Evolutionary conservation across 2,113 vertebrate species (phyloP).

Genomic region (Phaethornis superciliosus): DNA sequence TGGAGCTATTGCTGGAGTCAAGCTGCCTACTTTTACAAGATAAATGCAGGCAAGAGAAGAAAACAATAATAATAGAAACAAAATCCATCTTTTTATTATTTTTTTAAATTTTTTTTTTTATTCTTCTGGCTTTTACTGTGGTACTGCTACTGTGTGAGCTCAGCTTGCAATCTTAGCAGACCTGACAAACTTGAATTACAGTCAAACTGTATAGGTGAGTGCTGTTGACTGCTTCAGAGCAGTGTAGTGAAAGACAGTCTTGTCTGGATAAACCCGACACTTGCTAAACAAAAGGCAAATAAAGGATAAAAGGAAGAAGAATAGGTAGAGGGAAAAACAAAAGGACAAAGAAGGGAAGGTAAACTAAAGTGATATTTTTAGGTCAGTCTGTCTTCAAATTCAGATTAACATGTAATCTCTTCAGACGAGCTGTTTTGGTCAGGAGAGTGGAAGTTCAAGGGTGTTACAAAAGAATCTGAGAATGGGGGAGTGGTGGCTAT

Average conservation of each 20-base stretch:
- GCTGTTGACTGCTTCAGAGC: not conserved
- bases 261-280: not conserved
- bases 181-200: not conserved
- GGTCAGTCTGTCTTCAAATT: not conserved
- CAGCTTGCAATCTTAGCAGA: not conserved
- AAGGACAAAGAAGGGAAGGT: not conserved
- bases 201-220: not conserved
- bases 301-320: not conserved
- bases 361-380: not conserved
- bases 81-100: not conserved
- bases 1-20: not conserved
- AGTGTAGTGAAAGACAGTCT: not conserved
- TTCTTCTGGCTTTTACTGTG: not conserved
- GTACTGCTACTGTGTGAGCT: not conserved
- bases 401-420: not conserved
- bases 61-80: not conserved
- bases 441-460: not conserved
- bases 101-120: no score
- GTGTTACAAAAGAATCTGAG: not conserved
- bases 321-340: not conserved
- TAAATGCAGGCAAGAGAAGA: not conserved
- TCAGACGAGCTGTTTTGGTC: not conserved
- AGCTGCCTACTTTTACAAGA: not conserved
- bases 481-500: not conserved
- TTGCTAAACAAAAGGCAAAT: not conserved